Conservation (phyloP, 2,113 vertebrate species). For the Pelecanus crispus region DNA sequence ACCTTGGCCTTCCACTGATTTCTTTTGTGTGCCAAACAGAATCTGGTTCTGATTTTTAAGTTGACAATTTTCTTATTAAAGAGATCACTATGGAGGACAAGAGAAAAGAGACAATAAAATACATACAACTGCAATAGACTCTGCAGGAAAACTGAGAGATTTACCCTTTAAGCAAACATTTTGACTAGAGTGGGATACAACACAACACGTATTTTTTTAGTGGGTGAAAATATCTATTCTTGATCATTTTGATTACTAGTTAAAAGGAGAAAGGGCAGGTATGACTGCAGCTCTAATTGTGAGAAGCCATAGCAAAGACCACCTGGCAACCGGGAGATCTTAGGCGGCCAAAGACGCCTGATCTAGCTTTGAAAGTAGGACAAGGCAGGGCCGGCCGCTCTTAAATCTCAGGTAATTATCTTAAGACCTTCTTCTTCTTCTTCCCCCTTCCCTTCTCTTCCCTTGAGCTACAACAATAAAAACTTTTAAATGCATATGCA, state of each 20-base stretch:
- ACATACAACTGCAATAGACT: not conserved
- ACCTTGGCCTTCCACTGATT: not conserved
- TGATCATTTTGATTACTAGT: not conserved
- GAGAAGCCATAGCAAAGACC: not conserved
- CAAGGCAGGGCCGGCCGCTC: not conserved
- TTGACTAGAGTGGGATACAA: not conserved
- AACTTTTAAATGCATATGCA: constrained; percentile 53
- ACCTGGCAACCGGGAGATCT: not conserved
- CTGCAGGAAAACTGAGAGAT: not conserved
- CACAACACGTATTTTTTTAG: not conserved
- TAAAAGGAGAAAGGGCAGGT: not conserved
- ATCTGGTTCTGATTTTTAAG: not conserved
- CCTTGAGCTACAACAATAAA: constrained; percentile 40
- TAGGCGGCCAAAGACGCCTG: not conserved
- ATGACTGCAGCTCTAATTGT: not conserved
- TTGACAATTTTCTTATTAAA: not conserved
- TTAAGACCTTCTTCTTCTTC: not conserved
- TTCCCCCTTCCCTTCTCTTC: not conserved
- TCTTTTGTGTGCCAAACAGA: not conserved
- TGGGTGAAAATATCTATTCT: not conserved
- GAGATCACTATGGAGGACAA: not conserved
- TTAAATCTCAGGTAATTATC: constrained; percentile 48
- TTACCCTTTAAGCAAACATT: not conserved
- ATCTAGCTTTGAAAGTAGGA: not conserved
- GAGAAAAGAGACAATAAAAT: not conserved